Percentiles rank a stretch among this genome's conserved stretches.
Conservation (phyloP, 2,797 vertebrate genomes). For the Spinus olivaceus region DNA sequence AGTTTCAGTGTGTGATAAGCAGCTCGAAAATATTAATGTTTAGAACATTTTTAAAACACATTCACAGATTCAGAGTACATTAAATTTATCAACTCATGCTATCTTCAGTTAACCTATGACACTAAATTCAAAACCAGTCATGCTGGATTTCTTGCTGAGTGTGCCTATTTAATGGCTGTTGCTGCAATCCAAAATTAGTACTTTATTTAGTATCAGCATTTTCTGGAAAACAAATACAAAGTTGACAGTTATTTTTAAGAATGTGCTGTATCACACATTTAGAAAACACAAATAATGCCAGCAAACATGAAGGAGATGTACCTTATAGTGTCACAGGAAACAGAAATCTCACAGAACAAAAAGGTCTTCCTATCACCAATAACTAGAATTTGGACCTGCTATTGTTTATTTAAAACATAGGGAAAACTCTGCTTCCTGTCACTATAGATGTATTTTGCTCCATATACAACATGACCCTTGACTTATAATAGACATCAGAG, state of each 20-base stretch:
- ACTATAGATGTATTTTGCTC: conserved; percentile 9
- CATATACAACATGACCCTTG: conserved; percentile 33
- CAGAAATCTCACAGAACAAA: conserved; percentile 28
- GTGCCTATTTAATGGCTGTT: background rate
- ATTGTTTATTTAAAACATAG: conserved; percentile 21
- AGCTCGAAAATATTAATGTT: background rate
- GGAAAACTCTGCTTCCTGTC: conserved; percentile 38
- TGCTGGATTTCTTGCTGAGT: background rate
- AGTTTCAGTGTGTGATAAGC: background rate
- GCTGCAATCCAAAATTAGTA: conserved; percentile 7
- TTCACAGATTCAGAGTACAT: background rate
- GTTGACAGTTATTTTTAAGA: conserved; percentile 36
- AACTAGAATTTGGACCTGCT: background rate
- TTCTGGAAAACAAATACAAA: conserved; percentile 37
- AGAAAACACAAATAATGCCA: conserved; percentile 5
- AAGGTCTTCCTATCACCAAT: conserved; percentile 30
- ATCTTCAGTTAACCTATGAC: conserved; percentile 33
- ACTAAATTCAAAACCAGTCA: background rate
- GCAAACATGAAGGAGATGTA: background rate
- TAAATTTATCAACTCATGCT: background rate
- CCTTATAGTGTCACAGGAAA: conserved; percentile 45
- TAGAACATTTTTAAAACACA: background rate
- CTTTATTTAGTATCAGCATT: conserved; percentile 44
- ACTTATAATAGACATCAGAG: background rate
- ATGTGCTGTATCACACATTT: conserved; percentile 50